Evolutionary conservation across 2,888 invertebrate genomes (phyloP), one percentile per base, ranked within the genome.

Genomic region (Lymantria monacha): DNA sequence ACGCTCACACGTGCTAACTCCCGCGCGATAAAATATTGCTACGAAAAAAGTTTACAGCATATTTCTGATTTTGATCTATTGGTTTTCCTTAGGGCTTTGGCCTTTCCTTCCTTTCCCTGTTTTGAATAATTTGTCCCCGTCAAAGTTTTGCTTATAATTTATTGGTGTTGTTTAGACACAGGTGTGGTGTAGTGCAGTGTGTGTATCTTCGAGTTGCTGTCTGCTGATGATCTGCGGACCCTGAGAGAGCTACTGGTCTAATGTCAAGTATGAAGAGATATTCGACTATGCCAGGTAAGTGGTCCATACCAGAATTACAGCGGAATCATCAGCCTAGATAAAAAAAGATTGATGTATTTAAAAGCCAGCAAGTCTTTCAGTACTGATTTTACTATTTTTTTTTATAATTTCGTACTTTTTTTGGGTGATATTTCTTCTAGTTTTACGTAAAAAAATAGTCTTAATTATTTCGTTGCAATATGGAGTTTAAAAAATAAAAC

Each of bases 251-350:
- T 65, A 57, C 74, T 50, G 67, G 63, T 63, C 48, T 53, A 46
- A 53, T 66, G 63, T 48, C 60, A 66, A 74, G 60, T 46, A 90
- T 90, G 90, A 83, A 81, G 68, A 78, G 80, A 72, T 87, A 89
- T 64, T 73, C 80, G 63, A 77, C 86, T 59, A 66, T 84, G 66
- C 85, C 90, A 90, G 90, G 90, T 89, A 68, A 59, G 74, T 41
- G 9, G n/a, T 12, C 14, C 15, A 41, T 7, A 14, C 30, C 9
- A 10, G 1, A 33, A 33, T 7, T 33, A 8, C 9, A 33, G 33
- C 46, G 45, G 45, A 13, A 31, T 30, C 51, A 46, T 48, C 22
- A 22, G 22, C 2, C 2, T 22, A 22, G 22, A 22, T 22, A 22
- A 22, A 22, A 22, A 22, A 22, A 22, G n/a, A n/a, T n/a, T 22